A percentile compares a stretch with the other conserved stretches of the same genome.
These are phyloP conservation scores for Cheilosia grossa DNA, from an alignment of 2,888 invertebrate species.

Conservation along the genomic window DNA sequence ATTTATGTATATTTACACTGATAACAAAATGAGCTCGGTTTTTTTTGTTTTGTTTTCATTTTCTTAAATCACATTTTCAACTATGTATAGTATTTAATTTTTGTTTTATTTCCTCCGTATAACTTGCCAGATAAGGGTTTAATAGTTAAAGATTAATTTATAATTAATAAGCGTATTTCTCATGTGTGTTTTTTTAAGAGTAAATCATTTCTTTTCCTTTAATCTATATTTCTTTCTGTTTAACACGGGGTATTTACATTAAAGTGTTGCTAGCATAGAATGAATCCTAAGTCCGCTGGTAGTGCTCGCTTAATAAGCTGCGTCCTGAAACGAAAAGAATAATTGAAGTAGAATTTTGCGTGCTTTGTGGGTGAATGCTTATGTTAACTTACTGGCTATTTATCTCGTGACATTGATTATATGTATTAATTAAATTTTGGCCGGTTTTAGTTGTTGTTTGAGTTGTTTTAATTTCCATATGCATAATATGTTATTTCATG, in stretches of 20 bases:
- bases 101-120: constrained; percentile 15
- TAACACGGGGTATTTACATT: constrained; percentile 66
- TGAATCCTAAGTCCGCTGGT: constrained; percentile 13
- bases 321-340: constrained; percentile 30
- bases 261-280: constrained; percentile 43
- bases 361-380: neutral
- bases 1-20: constrained; percentile 55
- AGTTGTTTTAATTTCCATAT: neutral
- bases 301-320: constrained; percentile 15
- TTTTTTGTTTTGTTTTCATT: constrained; percentile 31
- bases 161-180: constrained; percentile 75
- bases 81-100: constrained; percentile 41
- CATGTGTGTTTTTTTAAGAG: constrained; percentile 65
- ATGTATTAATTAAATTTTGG: neutral
- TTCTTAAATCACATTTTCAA: constrained; percentile 67
- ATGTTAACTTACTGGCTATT: no score
- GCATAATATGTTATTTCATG: neutral
- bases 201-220: constrained; percentile 34
- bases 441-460: neutral
- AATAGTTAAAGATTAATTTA: constrained; percentile 68
- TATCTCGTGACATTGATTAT: no score
- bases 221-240: constrained; percentile 10
- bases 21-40: constrained; percentile 36
- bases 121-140: constrained; percentile 44
- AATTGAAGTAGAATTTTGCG: neutral